These are phyloP conservation scores for Apotomis capreana DNA, from an alignment of 2,888 invertebrate genomes.

Conservation along the genomic window DNA sequence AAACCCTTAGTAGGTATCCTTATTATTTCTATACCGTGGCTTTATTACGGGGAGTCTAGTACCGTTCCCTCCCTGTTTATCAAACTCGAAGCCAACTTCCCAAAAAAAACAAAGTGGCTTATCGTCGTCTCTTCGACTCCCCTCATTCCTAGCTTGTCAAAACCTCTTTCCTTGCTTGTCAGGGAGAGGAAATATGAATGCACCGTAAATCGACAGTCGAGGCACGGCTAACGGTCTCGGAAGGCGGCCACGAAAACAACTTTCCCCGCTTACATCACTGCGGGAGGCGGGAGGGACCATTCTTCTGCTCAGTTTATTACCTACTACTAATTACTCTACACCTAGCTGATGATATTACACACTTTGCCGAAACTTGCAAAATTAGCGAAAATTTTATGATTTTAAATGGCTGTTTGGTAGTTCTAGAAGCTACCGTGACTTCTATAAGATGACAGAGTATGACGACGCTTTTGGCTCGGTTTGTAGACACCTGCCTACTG, in stretches of 20 bases:
- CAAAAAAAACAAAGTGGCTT: slow-evolving; percentile 18
- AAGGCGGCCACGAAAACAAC: slow-evolving; percentile 17
- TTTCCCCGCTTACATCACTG: slow-evolving; percentile 16
- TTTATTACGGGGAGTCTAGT: not conserved
- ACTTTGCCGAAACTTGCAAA: too few species aligned
- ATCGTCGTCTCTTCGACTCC: slow-evolving; percentile 4
- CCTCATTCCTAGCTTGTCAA: not conserved
- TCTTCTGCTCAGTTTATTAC: not conserved
- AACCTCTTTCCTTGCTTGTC: not conserved
- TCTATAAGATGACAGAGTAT: too few species aligned
- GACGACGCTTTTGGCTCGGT: too few species aligned
- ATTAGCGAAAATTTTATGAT: too few species aligned
- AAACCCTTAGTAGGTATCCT: not conserved
- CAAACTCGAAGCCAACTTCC: slow-evolving; percentile 7
- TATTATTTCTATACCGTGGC: not conserved
- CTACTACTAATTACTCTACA: not conserved
- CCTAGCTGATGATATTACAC: too few species aligned
- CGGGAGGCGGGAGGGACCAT: not conserved
- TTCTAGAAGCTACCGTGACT: too few species aligned
- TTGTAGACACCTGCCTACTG: too few species aligned
- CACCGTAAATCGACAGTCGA: slow-evolving; percentile 6
- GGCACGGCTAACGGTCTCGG: slow-evolving; percentile 19
- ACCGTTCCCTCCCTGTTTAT: slow-evolving; percentile 6
- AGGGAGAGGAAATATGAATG: slow-evolving; percentile 12
- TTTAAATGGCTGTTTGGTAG: too few species aligned